These are phyloP conservation scores for Periparus ater DNA, from an alignment of 2,797 vertebrate genomes.

Conservation along the genomic window DNA sequence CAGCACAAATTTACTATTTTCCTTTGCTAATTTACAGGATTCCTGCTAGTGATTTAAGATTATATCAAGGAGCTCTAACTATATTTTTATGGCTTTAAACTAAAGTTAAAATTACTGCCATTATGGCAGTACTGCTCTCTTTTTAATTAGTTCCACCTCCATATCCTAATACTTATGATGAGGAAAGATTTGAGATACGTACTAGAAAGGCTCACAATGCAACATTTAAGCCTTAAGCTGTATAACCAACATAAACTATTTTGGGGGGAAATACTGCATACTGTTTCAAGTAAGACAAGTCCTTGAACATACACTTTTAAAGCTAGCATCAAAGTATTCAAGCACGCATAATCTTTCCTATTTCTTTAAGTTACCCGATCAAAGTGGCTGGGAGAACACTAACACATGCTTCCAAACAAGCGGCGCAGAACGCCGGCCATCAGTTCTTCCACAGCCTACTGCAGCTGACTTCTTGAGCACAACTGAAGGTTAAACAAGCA, in stretches of 20 bases:
- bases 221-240: neutral
- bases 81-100: constrained; percentile 27
- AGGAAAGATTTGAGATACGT: neutral
- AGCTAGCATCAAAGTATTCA: neutral
- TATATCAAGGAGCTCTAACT: neutral
- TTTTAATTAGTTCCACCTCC: constrained; percentile 27
- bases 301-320: neutral
- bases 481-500: constrained; percentile 70
- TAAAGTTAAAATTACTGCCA: neutral
- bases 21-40: constrained; percentile 36
- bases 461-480: constrained; percentile 41
- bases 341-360: fast-evolving
- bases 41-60: constrained; percentile 31
- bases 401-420: neutral
- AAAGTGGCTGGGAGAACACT: neutral
- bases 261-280: neutral
- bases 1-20: constrained; percentile 44
- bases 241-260: neutral
- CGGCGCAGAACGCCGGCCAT: neutral
- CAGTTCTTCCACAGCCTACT: neutral
- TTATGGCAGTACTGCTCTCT: neutral
- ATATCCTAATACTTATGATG: neutral
- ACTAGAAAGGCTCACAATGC: neutral
- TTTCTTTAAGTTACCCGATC: neutral
- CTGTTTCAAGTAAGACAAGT: neutral